Evolutionary conservation across 2,888 invertebrate genomes (phyloP).

Genomic region (Plebejus anna): DNA sequence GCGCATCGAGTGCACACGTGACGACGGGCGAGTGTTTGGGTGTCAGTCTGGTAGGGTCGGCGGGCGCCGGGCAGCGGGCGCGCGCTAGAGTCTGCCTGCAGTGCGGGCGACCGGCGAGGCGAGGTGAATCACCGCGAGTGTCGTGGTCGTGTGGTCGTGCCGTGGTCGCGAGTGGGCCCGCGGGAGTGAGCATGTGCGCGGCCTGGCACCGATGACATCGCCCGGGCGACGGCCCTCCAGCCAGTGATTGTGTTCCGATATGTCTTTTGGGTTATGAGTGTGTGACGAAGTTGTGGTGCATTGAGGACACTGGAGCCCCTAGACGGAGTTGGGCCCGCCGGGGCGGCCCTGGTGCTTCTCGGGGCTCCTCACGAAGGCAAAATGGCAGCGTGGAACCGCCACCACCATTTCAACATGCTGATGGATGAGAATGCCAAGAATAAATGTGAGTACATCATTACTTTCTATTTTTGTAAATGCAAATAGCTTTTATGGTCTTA

Average conservation of each 20-base stretch:
- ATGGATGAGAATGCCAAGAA: slow-evolving; percentile 85
- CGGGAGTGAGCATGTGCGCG: slow-evolving; percentile 76
- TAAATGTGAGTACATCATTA: slow-evolving; percentile 78
- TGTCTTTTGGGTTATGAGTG: slow-evolving; percentile 77
- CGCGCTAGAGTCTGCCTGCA: slow-evolving; percentile 65
- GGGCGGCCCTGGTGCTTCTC: slow-evolving; percentile 80
- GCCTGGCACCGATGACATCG: slow-evolving; percentile 73
- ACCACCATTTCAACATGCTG: slow-evolving; percentile 85
- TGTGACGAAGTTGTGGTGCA: slow-evolving; percentile 76
- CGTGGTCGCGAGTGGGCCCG: slow-evolving; percentile 74
- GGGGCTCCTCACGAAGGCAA: slow-evolving; percentile 81
- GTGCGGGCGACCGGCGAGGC: slow-evolving; percentile 62
- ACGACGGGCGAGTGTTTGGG: slow-evolving; percentile 70
- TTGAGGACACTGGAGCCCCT: slow-evolving; percentile 82
- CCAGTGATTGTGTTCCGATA: slow-evolving; percentile 71
- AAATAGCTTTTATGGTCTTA: not conserved
- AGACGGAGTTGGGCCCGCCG: slow-evolving; percentile 81
- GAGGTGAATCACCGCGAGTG: slow-evolving; percentile 74
- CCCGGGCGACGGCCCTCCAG: slow-evolving; percentile 63
- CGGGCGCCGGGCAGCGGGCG: slow-evolving; percentile 46
- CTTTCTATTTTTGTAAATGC: slow-evolving; percentile 15
- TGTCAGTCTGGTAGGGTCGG: slow-evolving; percentile 68
- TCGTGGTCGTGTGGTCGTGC: slow-evolving; percentile 62
- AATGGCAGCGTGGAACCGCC: slow-evolving; percentile 87
- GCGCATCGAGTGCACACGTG: slow-evolving; percentile 63